phyloP scores from a whole-genome alignment of 2,113 vertebrate genomes.

The Cygnus buccinator region DNA sequence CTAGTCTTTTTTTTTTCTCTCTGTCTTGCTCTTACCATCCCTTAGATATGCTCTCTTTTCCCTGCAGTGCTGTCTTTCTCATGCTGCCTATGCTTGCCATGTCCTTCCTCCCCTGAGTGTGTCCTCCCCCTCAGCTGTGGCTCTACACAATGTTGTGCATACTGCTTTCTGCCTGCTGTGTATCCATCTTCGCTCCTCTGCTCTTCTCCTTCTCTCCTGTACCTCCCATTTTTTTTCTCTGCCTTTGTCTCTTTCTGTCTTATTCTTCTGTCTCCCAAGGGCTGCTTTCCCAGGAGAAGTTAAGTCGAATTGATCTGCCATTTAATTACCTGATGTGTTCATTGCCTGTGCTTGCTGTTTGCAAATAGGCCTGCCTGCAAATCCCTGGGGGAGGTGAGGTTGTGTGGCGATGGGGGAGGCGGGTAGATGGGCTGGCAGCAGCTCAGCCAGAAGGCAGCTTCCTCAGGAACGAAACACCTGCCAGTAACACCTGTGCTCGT shows the following conservation, averaged over 20 bases:
- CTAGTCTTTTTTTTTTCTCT: not conserved
- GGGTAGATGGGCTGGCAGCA: constrained; percentile 47
- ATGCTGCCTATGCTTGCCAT: not conserved
- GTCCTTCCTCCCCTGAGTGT: not conserved
- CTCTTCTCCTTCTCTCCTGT: not conserved
- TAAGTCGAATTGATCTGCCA: constrained; percentile 71
- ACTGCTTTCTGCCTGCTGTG: not conserved
- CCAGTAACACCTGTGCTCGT: constrained; percentile 62
- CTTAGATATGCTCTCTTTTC: not conserved
- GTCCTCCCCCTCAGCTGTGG: not conserved
- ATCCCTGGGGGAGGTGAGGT: constrained; percentile 23
- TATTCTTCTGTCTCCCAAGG: constrained; percentile 50
- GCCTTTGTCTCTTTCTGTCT: constrained; percentile 20
- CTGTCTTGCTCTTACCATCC: not conserved
- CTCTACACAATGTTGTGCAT: fast-evolving
- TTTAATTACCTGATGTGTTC: constrained; percentile 75
- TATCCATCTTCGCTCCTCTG: constrained; percentile 4
- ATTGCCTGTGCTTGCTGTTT: constrained; percentile 54
- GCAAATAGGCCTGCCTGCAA: constrained; percentile 58
- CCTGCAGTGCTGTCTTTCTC: not conserved
- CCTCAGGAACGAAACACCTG: constrained; percentile 61
- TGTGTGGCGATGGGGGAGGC: constrained; percentile 28
- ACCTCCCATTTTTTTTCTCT: constrained; percentile 2
- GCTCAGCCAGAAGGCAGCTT: constrained; percentile 62
- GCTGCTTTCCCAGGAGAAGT: constrained; percentile 67